phyloP scores from a whole-genome alignment of 2,888 invertebrate species.

The Asteroscopus sphinx region DNA sequence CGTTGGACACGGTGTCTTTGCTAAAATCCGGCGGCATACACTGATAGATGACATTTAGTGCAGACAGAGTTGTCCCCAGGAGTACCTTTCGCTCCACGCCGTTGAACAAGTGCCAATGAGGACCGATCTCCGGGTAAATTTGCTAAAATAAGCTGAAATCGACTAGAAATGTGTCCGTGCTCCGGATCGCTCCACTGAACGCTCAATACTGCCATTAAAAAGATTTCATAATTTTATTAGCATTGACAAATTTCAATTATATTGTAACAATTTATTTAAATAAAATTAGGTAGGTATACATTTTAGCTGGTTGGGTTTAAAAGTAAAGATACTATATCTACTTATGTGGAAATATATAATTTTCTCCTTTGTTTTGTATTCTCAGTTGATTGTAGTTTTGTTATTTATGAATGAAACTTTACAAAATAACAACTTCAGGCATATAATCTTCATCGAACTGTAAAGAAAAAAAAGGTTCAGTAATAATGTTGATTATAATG shows the following conservation, averaged over 20 bases:
- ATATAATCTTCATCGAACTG: conserved; percentile 38
- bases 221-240: conserved; percentile 1
- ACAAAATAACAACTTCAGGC: conserved; percentile 52
- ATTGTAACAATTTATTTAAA: conserved; percentile 14
- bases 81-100: conserved; percentile 81
- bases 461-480: conserved; percentile 20
- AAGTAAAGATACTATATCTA: too few species aligned
- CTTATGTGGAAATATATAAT: not conserved
- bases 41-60: conserved; percentile 86
- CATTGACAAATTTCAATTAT: conserved; percentile 1
- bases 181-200: conserved; percentile 11
- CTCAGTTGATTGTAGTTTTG: conserved; percentile 8
- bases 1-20: conserved; percentile 75
- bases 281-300: conserved; percentile 13
- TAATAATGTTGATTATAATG: not conserved
- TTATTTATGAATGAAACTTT: conserved; percentile 12
- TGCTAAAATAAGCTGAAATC: conserved; percentile 62
- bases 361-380: conserved; percentile 8
- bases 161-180: conserved; percentile 37
- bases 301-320: not conserved
- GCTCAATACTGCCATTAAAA: conserved; percentile 17
- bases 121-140: conserved; percentile 75
- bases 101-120: conserved; percentile 86
- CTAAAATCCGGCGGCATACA: conserved; percentile 78
- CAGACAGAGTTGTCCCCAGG: conserved; percentile 84